Evolutionary conservation across 2,888 invertebrate genomes (phyloP).

Genomic region (Netelia fuscicornis): DNA sequence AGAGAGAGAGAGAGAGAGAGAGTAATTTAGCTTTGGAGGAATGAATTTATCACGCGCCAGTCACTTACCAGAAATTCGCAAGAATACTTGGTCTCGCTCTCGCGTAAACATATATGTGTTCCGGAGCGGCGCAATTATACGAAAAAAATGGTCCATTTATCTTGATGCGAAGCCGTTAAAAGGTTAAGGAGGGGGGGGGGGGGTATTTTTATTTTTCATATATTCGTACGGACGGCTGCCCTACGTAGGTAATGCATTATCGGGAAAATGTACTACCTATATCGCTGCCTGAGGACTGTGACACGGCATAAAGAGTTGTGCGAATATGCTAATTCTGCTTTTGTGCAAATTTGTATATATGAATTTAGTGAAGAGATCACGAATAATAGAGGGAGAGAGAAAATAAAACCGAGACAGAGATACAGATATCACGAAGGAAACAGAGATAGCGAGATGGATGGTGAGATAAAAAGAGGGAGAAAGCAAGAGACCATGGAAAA

Average conservation of each 20-base stretch:
- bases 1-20: not conserved
- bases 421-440: no score
- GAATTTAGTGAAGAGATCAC: no score
- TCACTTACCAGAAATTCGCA: conserved; percentile 53
- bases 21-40: conserved; percentile 58
- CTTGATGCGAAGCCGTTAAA: conserved; percentile 54
- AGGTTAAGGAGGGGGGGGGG: conserved; percentile 52
- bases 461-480: no score
- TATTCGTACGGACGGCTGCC: not conserved
- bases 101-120: not conserved
- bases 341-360: not conserved
- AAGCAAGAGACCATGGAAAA: not conserved
- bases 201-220: conserved; percentile 37
- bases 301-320: not conserved
- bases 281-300: no score
- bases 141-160: conserved; percentile 68
- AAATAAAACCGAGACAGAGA: not conserved
- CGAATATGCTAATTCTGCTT: not conserved
- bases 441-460: no score
- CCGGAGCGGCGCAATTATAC: conserved; percentile 47
- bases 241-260: conserved; percentile 3
- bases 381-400: no score
- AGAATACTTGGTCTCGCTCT: conserved; percentile 28
- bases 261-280: not conserved
- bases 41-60: conserved; percentile 63